These are phyloP conservation scores for Brienomyrus longianalis DNA, from an alignment of 2,113 vertebrate genomes.

Conservation along the genomic window DNA sequence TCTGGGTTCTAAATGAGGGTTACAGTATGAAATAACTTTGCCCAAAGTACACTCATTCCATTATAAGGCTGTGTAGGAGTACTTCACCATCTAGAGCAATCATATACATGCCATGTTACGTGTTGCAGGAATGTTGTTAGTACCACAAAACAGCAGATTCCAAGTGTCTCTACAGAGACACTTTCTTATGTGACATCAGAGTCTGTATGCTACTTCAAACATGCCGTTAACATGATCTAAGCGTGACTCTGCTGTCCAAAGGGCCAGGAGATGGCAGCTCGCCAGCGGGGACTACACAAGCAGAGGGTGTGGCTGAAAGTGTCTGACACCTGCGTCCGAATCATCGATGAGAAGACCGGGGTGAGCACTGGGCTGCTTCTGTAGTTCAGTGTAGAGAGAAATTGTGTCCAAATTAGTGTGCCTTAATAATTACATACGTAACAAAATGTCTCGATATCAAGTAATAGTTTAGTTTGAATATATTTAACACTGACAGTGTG, in stretches of 20 bases:
- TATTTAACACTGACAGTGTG: neutral
- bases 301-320: slow-evolving; percentile 62
- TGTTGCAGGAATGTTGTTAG: neutral
- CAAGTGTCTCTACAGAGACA: neutral
- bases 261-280: slow-evolving; percentile 52
- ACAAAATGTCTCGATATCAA: neutral
- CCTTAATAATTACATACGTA: neutral
- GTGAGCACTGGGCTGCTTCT: slow-evolving; percentile 38
- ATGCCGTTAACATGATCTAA: neutral
- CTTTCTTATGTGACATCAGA: neutral
- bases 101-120: neutral
- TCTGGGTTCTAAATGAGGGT: neutral
- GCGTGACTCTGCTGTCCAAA: slow-evolving; percentile 17
- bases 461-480: neutral
- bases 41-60: neutral
- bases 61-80: neutral
- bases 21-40: neutral
- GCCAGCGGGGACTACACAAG: slow-evolving; percentile 61
- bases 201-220: neutral
- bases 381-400: neutral
- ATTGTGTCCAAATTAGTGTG: neutral
- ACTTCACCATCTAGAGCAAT: neutral
- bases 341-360: slow-evolving; percentile 58
- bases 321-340: slow-evolving; percentile 49
- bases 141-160: neutral